A percentile compares a stretch with the other conserved stretches of the same genome.
Evolutionary conservation across 2,797 vertebrate species (phyloP).

Genomic region (Lophura swinhoii): DNA sequence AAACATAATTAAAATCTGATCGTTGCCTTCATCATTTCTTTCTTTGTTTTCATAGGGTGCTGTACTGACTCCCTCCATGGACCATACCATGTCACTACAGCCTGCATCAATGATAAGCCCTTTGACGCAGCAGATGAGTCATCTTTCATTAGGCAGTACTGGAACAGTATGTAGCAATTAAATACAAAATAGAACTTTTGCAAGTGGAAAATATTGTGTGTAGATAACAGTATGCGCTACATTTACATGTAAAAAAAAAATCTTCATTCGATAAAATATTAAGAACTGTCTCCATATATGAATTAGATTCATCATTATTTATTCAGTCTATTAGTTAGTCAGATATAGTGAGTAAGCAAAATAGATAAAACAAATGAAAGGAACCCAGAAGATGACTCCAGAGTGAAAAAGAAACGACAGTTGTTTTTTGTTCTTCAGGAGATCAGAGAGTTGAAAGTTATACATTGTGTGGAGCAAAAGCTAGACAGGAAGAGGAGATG

Average conservation of each 20-base stretch:
- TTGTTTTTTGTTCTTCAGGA: background rate
- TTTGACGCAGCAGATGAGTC: slow-evolving; percentile 96
- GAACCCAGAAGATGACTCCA: background rate
- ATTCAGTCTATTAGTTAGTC: background rate
- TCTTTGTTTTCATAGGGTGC: slow-evolving; percentile 85
- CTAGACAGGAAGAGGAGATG: background rate
- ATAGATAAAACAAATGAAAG: background rate
- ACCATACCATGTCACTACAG: slow-evolving; percentile 97
- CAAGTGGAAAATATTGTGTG: background rate
- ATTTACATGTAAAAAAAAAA: background rate
- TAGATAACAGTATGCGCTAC: background rate
- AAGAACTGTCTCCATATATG: background rate
- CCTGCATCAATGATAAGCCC: slow-evolving; percentile 93
- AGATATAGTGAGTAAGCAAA: background rate
- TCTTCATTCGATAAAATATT: background rate
- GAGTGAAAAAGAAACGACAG: background rate
- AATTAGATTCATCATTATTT: background rate
- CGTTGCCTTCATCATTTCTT: background rate
- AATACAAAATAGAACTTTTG: slow-evolving; percentile 26
- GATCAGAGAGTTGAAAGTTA: background rate
- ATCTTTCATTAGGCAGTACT: slow-evolving; percentile 92
- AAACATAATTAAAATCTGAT: background rate
- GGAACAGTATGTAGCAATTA: slow-evolving; percentile 89
- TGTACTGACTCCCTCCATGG: slow-evolving; percentile 97
- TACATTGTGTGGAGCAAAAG: background rate